Base-by-base conservation (phyloP, 2,113 vertebrate genomes). In the Rhadina sibilatrix region DNA sequence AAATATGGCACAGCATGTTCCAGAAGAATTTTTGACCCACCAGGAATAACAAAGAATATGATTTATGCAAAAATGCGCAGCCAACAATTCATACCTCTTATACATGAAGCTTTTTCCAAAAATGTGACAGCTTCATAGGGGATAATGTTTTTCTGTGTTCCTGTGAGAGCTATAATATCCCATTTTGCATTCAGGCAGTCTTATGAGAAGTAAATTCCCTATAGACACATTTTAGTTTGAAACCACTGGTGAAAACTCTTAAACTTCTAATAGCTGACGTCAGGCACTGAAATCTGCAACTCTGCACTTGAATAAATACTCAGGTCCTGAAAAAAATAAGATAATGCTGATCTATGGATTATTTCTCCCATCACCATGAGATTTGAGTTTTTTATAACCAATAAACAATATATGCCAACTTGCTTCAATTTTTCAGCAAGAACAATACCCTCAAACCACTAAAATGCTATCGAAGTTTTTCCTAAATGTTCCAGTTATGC, bases 161-260 rank as follows among this genome's bases (percentile, higher is more conserved):
- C 83, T 89, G 56, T 71, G 94, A 95, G 87, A 95, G 31, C 69
- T 44, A n/a, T 89, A 89, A 94, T 74, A 70, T 16, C 21, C 59
- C 30, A 78, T 89, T 95, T 87, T 82, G 83, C 61, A 92, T 94
- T 93, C 91, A 85, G 78, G 82, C 27, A 80, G 60, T 49, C 89
- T 82, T 84, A 89, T 13, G 40, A 94, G 40, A 95, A 87, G 31
- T 52, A 78, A 92, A 95, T 89, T 96, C 94, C 89, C 93, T 65
- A n/a, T 5, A 82, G 91, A 75, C 25, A 75, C 72, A 81, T 92
- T 84, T 92, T 52, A 82, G 65, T 86, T 93, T 91, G 69, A 95
- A 95, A 87, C 49, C 65, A 82, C 25, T 65, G 25, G 24, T 60
- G 49, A 75, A 96, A 95, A 90, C 22, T 63, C 83, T 85, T 76